Evolutionary conservation across 2,113 vertebrate species (phyloP).

Genomic region (Erythrocercus mccallii): DNA sequence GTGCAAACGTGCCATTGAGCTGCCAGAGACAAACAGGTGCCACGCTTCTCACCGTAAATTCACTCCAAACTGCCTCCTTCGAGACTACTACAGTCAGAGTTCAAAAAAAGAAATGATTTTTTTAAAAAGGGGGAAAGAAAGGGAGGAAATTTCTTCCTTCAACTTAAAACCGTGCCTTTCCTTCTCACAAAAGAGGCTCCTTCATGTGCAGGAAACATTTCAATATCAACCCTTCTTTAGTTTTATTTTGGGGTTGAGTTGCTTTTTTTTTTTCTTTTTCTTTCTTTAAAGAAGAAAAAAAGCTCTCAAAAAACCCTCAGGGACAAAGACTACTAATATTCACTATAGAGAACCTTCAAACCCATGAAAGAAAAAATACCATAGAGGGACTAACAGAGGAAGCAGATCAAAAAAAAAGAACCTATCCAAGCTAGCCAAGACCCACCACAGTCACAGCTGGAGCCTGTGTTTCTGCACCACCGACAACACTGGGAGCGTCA

Average conservation of each 20-base stretch:
- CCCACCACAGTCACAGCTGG: constrained; percentile 64
- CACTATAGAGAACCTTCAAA: constrained; percentile 7
- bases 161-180: neutral
- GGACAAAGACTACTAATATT: constrained; percentile 31
- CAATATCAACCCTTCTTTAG: neutral
- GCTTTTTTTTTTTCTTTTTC: neutral
- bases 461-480: constrained; percentile 46
- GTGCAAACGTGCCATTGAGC: neutral
- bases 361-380: neutral
- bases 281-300: neutral
- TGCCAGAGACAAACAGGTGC: neutral
- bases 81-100: neutral
- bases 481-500: constrained; percentile 26
- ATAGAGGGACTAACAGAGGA: constrained; percentile 20
- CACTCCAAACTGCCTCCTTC: neutral
- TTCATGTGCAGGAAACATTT: neutral
- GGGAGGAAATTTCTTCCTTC: neutral
- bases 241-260: neutral
- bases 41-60: neutral
- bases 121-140: neutral
- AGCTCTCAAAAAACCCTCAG: neutral
- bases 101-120: neutral
- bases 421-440: constrained; percentile 13
- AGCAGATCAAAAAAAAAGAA: constrained; percentile 26
- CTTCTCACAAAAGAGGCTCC: neutral